Evolutionary conservation across 2,888 invertebrate species (phyloP), one percentile per base, ranked within the genome.

Genomic region (Drepanosiphum platanoidis): DNA sequence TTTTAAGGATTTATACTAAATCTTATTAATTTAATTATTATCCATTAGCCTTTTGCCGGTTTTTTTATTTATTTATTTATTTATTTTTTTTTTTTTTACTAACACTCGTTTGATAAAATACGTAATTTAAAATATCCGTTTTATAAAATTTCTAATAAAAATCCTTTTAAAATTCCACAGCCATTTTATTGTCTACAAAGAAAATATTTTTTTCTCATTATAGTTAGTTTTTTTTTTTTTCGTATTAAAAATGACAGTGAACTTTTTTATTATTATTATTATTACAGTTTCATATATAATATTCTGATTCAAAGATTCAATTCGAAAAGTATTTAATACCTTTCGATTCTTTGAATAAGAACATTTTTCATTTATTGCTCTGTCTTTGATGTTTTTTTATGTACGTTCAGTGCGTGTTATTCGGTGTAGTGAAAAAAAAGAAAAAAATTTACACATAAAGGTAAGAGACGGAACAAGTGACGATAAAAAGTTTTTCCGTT

Each of bases 391-490:
- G 64, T 64, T 42, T 39, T 42, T 9, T 11, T 42, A 46, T 61
- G 30, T 22, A 15, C 42, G 66, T 66, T 27, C 36, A 27, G 79
- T 46, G 9, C n/a, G 79, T 46, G 9, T 32, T 34, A 30, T 52
- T 34, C 46, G 5, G 68, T 79, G 68, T n/a, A 68, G 32, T 30
- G 32, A 52, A 61, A 79, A 68, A 32, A 66, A 79, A 75, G 32
- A 58, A 75, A n/a, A 1, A n/a, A 0, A 0, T 80, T 58, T 36
- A n/a, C n/a, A 5, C 13, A 58, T 58, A 30, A 5, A 39, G 70
- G 58, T 80, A 80, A 72, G 72, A 82, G 22, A 82, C n/a, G 27
- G 61, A 82, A 82, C 82, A 72, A 82, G 42, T 64, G 82, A 72
- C 72, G 42, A 82, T 82, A 82, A 81, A 72, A 82, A 72, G 72